Evolutionary conservation across 2,888 invertebrate species (phyloP), one percentile per base, ranked within the genome.

Genomic region (Abscondita cerata): DNA sequence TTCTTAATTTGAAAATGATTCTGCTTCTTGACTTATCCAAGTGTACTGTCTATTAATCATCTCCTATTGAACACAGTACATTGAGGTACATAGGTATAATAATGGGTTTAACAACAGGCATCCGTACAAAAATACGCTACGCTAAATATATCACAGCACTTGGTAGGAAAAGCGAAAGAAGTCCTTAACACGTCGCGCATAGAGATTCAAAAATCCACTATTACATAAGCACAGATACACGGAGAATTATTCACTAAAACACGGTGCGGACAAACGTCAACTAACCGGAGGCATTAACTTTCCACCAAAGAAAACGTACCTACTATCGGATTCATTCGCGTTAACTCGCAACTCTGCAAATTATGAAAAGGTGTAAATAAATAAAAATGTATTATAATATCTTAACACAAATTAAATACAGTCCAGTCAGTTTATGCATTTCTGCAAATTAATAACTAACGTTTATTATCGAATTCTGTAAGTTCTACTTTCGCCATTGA

Each of bases 101-200:
- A 25, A 25, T 6, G 25, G 6, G 25, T 25, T 25, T 25, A 38
- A 56, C 60, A 57, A 57, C 59, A 70, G 64, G 68, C 70, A 71
- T 72, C 70, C 72, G 69, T 65, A 70, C 70, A 71, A 73, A 75
- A 75, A 72, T 73, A 75, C 72, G 69, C 70, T 65, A n/a, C 58
- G 73, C 72, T 73, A 72, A 74, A 73, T 67, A 66, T 72, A 72
- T 69, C 70, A 65, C 70, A 58, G 63, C 62, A 60, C 69, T 71
- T 67, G 64, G 70, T 70, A 25, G 25, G 68, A 31, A 67, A 61
- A 57, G 52, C 58, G 57, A 67, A 56, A 59, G n/a, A 3, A 16
- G 47, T 15, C 47, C 46, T 47, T 59, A 65, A 16, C 19, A 33
- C 19, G 19, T 2, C 34, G 19, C 48, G 53, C 59, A 53, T 66